Conservation (phyloP, 2,113 vertebrate genomes). For the Heptranchias perlo region DNA sequence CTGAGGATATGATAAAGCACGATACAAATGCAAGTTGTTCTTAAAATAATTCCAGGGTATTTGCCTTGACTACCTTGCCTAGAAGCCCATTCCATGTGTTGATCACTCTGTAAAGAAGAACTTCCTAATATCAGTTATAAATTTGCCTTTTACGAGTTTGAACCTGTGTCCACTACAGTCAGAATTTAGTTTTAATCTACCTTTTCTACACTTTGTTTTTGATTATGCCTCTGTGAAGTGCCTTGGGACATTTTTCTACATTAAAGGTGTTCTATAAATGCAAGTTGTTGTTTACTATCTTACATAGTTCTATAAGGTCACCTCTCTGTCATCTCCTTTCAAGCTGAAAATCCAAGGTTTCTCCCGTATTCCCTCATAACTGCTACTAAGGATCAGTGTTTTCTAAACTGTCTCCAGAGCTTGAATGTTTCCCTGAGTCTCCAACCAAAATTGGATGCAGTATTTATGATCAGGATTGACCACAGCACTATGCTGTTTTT, state of each 20-base stretch:
- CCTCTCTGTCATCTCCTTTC: not conserved
- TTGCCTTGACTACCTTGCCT: not conserved
- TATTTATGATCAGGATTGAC: not conserved
- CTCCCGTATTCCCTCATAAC: not conserved
- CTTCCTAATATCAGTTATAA: not conserved
- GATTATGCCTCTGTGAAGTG: not conserved
- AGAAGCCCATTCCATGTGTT: not conserved
- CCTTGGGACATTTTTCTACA: constrained; percentile 16
- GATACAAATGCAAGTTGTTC: not conserved
- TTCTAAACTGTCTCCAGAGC: not conserved
- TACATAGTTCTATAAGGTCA: not conserved
- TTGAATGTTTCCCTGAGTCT: not conserved
- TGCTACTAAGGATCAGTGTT: not conserved
- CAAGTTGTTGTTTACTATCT: not conserved
- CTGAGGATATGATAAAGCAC: not conserved
- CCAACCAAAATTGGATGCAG: not conserved
- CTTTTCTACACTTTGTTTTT: constrained; percentile 28
- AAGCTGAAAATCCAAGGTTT: not conserved
- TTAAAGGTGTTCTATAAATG: constrained; percentile 9
- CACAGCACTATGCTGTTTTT: not conserved
- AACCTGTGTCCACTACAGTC: not conserved
- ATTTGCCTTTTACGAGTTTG: not conserved
- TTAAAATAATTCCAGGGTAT: not conserved
- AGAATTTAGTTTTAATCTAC: not conserved
- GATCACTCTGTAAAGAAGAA: constrained; percentile 15